These are phyloP conservation scores for Archilochus colubris DNA, from an alignment of 2,113 vertebrate genomes.

Conservation along the genomic window DNA sequence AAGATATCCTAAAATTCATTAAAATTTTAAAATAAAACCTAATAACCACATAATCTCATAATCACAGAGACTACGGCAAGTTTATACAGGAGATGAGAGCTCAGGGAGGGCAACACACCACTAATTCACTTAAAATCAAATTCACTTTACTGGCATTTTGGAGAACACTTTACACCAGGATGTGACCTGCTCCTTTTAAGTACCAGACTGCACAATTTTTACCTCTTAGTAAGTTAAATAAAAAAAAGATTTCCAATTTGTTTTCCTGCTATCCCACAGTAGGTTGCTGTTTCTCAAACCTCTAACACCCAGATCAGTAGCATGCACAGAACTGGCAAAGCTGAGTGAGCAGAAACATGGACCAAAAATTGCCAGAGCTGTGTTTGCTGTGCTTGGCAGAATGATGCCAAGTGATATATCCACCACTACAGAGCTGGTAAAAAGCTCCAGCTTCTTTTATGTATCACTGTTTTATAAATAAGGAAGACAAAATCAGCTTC, in stretches of 20 bases:
- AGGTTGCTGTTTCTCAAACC: neutral
- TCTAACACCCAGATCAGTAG: neutral
- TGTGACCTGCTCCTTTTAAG: neutral
- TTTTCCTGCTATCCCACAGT: neutral
- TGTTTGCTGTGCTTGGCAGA: neutral
- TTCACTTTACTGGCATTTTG: neutral
- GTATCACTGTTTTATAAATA: neutral
- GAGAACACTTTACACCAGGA: neutral
- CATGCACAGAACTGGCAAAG: neutral
- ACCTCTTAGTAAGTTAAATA: neutral
- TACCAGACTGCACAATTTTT: neutral
- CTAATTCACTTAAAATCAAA: neutral
- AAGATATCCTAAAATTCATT: neutral
- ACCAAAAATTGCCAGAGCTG: neutral
- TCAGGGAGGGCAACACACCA: neutral
- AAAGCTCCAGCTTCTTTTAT: neutral
- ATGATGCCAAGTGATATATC: neutral
- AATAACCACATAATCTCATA: neutral
- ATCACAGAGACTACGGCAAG: neutral
- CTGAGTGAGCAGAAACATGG: neutral
- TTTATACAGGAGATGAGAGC: neutral
- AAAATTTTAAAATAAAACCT: neutral
- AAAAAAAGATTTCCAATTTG: neutral
- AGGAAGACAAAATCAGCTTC: neutral
- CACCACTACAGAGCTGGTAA: neutral